Conservation (phyloP, 1,140 invertebrate genomes). For the Oreohelix idahoensis region DNA sequence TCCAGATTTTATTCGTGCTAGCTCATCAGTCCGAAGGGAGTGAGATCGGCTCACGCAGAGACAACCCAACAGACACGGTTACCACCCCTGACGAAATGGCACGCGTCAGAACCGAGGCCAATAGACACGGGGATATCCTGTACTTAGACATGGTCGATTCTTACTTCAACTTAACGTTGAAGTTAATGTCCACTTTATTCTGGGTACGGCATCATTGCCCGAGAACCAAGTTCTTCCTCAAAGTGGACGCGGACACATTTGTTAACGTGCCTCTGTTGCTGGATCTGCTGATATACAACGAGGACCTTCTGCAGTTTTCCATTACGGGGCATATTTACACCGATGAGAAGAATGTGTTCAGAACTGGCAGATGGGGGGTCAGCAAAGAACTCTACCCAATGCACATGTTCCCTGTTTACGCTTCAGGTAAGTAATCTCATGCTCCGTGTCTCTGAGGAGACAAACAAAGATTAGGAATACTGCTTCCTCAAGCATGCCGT, state of each 20-base stretch:
- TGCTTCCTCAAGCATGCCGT: too few relatives aligned
- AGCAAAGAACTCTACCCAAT: constrained; percentile 51
- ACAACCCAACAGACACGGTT: constrained; percentile 36
- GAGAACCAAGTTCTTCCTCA: constrained; percentile 80
- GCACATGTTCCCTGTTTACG: constrained; percentile 59
- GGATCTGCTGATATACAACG: constrained; percentile 31
- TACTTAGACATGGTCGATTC: constrained; percentile 59
- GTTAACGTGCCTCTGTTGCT: constrained; percentile 79
- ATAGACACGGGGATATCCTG: constrained; percentile 54
- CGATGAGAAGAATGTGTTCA: constrained; percentile 31
- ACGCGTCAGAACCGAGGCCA: constrained; percentile 38
- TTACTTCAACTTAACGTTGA: constrained; percentile 60
- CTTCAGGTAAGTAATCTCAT: constrained; percentile 59
- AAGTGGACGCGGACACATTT: constrained; percentile 91
- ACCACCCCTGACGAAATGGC: background rate
- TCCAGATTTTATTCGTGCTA: constrained; percentile 52
- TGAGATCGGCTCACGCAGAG: constrained; percentile 66
- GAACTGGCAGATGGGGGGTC: constrained; percentile 56
- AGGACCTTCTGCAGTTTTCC: background rate
- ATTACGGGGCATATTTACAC: constrained; percentile 25
- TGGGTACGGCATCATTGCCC: constrained; percentile 82
- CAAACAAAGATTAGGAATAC: too few relatives aligned
- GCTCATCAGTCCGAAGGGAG: constrained; percentile 38
- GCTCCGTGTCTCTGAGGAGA: too few relatives aligned
- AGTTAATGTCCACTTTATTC: constrained; percentile 85